phyloP scores from a whole-genome alignment of 2,888 invertebrate species.

The Tetragnatha montana region DNA sequence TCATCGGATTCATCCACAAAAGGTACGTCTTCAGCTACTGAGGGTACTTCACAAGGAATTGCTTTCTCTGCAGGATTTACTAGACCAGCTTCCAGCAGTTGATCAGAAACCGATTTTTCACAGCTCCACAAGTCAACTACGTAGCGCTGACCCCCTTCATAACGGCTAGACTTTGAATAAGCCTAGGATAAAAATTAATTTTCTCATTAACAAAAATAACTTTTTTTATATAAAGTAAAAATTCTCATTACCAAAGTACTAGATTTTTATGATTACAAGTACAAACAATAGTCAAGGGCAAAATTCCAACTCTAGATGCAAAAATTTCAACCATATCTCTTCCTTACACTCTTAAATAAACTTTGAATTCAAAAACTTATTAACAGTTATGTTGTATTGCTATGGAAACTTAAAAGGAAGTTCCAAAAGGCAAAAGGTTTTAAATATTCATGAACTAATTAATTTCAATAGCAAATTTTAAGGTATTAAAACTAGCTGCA shows the following conservation, averaged over 20 bases:
- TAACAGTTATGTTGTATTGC: no score
- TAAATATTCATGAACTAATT: no score
- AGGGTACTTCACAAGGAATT: background rate
- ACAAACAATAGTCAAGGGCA: background rate
- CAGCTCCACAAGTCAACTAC: slow-evolving; percentile 50
- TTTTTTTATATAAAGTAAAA: background rate
- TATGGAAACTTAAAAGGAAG: no score
- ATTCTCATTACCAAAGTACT: background rate
- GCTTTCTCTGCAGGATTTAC: slow-evolving; percentile 28
- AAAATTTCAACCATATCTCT: no score
- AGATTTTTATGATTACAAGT: background rate
- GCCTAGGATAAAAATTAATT: slow-evolving; percentile 35
- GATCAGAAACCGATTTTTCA: slow-evolving; percentile 47
- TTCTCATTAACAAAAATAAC: background rate
- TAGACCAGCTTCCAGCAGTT: slow-evolving; percentile 46
- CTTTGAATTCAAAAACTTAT: no score
- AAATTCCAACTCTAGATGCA: background rate
- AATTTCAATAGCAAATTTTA: no score
- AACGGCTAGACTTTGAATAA: slow-evolving; percentile 38
- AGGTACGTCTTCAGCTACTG: background rate
- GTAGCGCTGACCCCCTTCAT: slow-evolving; percentile 52
- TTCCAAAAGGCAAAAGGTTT: no score
- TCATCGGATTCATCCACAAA: slow-evolving; percentile 11
- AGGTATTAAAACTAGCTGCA: no score
- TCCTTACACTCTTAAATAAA: no score